Conservation (phyloP, 2,113 vertebrate genomes). For the Anas platyrhynchos region DNA sequence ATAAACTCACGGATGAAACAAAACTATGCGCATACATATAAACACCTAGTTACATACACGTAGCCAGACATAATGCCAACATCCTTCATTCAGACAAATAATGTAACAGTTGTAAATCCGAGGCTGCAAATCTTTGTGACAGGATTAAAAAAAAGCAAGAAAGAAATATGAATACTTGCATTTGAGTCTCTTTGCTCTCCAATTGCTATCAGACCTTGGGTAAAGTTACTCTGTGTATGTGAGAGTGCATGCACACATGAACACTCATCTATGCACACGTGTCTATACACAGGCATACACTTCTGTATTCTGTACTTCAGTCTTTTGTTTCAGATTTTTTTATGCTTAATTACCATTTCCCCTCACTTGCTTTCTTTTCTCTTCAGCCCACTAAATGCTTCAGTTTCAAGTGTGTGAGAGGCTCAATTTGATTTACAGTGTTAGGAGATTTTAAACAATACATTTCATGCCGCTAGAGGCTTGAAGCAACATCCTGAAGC, state of each 20-base stretch:
- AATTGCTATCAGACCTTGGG: background rate
- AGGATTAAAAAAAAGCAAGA: background rate
- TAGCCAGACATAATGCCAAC: background rate
- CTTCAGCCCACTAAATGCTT: background rate
- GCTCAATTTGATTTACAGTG: slow-evolving; percentile 8
- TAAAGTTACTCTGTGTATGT: background rate
- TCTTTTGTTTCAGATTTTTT: background rate
- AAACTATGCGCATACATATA: background rate
- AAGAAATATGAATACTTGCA: background rate
- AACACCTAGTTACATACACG: background rate
- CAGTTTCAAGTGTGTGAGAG: background rate
- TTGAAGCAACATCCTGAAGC: background rate
- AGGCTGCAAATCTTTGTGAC: background rate
- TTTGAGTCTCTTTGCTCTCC: background rate
- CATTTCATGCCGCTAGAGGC: background rate
- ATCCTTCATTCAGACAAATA: background rate
- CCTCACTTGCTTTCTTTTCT: background rate
- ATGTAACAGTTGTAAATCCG: background rate
- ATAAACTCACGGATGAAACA: background rate
- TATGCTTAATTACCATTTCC: background rate
- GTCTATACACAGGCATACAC: rapidly evolving
- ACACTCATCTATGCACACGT: background rate
- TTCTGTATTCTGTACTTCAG: background rate
- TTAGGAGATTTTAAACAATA: slow-evolving; percentile 35
- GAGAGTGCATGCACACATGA: background rate